A percentile compares a stretch with the other conserved stretches of the same genome.
These are phyloP conservation scores for Caenorhabditis doughertyi DNA, from an alignment of 2,888 invertebrate genomes.

Conservation along the genomic window DNA sequence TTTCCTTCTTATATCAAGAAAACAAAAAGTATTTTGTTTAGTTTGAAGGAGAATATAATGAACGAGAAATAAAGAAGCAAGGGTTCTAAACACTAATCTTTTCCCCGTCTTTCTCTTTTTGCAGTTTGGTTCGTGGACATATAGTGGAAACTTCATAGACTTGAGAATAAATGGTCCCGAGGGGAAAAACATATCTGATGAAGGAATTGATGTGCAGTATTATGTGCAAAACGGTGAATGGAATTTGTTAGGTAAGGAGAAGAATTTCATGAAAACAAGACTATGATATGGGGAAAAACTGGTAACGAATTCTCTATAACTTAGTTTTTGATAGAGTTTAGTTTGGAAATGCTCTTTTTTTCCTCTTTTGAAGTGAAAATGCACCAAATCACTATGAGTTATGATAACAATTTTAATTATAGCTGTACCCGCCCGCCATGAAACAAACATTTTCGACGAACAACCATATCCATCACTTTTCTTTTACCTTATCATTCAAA, in stretches of 20 bases:
- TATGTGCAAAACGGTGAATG: conserved; percentile 99
- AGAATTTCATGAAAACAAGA: background rate
- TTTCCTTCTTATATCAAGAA: background rate
- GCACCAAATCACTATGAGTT: no score
- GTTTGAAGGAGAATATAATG: conserved; percentile 35
- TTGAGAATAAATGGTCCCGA: conserved; percentile 84
- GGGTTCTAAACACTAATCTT: conserved; percentile 26
- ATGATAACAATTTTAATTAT: conserved; percentile 2
- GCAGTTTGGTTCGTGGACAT: conserved; percentile 97
- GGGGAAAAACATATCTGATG: conserved; percentile 68
- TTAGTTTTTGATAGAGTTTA: no score
- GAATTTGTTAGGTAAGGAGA: conserved; percentile 88
- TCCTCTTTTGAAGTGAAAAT: no score
- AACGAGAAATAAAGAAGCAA: conserved; percentile 26
- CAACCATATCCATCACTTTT: conserved; percentile 91
- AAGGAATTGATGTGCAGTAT: conserved; percentile 86
- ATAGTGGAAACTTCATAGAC: conserved; percentile 92
- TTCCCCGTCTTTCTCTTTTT: conserved; percentile 34
- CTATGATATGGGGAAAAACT: no score
- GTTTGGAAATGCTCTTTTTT: no score
- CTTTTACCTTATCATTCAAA: conserved; percentile 95
- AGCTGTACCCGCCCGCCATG: conserved; percentile 76
- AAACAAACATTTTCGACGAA: conserved; percentile 92
- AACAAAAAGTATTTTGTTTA: conserved; percentile 44
- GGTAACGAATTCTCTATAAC: no score